A percentile compares a stretch with the other conserved stretches of the same genome.
Conservation (phyloP, 2,113 vertebrate genomes). For the Chaetodon trifascialis region DNA sequence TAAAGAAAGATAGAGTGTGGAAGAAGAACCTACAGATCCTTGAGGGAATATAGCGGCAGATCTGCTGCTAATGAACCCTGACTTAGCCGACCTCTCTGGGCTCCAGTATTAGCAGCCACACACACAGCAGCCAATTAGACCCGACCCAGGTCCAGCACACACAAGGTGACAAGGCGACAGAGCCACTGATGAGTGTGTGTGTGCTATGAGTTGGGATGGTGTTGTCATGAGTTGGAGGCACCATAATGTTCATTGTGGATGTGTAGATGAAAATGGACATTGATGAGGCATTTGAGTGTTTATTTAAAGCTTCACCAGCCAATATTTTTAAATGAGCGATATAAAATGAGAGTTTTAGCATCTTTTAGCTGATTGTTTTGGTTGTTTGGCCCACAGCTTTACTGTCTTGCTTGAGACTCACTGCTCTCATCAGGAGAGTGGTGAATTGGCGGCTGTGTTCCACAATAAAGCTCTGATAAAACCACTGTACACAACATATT, state of each 20-base stretch:
- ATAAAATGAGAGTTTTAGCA: no score
- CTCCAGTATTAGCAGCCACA: constrained; percentile 26
- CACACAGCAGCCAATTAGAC: constrained; percentile 64
- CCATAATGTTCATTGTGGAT: background rate
- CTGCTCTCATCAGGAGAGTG: background rate
- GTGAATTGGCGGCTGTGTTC: no score
- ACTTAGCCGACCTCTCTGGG: constrained; percentile 60
- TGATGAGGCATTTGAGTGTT: background rate
- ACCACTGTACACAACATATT: background rate
- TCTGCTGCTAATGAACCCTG: constrained; percentile 68
- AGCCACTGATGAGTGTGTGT: constrained; percentile 20
- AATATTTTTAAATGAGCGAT: background rate
- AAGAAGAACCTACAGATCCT: constrained; percentile 22
- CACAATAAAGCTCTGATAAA: background rate
- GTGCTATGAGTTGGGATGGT: background rate
- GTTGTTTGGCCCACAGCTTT: background rate
- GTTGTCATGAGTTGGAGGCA: constrained; percentile 8
- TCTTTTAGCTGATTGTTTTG: background rate
- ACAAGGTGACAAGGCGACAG: constrained; percentile 28
- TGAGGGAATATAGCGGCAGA: constrained; percentile 23
- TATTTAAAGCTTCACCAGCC: background rate
- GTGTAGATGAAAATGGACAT: constrained; percentile 6
- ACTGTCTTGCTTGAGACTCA: background rate
- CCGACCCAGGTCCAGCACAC: constrained; percentile 17
- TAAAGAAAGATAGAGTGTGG: constrained; percentile 1